phyloP scores from a whole-genome alignment of 2,888 invertebrate species.

The Phymatocera aterrima region DNA sequence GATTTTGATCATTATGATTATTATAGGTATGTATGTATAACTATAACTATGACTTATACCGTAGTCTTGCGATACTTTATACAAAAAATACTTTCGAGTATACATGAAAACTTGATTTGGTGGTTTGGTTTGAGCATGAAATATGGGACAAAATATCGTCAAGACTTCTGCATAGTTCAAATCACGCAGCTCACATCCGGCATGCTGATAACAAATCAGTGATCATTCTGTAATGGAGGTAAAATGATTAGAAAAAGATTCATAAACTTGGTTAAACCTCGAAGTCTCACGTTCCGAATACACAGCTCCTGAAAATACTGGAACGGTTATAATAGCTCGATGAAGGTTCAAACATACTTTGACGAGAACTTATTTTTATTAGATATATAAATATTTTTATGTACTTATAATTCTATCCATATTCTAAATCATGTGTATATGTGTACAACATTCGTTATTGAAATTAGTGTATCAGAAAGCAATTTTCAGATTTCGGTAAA shows the following conservation, averaged over 20 bases:
- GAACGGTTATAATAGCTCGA: neutral
- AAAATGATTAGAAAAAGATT: neutral
- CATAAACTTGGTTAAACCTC: neutral
- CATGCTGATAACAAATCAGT: neutral
- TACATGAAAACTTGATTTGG: neutral
- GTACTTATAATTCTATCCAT: slow-evolving; percentile 36
- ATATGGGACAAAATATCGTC: slow-evolving; percentile 13
- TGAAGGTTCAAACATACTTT: slow-evolving; percentile 9
- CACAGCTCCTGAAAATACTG: slow-evolving; percentile 34
- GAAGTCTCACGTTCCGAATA: slow-evolving; percentile 7
- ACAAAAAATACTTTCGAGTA: neutral
- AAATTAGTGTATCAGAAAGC: slow-evolving; percentile 15
- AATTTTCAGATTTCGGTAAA: neutral
- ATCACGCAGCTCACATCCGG: neutral
- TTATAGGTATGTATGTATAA: no score
- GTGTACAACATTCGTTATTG: slow-evolving; percentile 12
- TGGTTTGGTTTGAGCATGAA: neutral
- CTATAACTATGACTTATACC: slow-evolving; percentile 11
- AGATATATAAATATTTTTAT: slow-evolving; percentile 39
- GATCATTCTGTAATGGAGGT: neutral
- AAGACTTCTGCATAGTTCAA: slow-evolving; percentile 25
- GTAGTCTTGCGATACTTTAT: slow-evolving; percentile 21
- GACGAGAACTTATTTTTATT: slow-evolving; percentile 42
- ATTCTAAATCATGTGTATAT: slow-evolving; percentile 11
- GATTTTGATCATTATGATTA: no score